phyloP scores from a whole-genome alignment of 2,113 vertebrate species.

The Pholis gunnellus region DNA sequence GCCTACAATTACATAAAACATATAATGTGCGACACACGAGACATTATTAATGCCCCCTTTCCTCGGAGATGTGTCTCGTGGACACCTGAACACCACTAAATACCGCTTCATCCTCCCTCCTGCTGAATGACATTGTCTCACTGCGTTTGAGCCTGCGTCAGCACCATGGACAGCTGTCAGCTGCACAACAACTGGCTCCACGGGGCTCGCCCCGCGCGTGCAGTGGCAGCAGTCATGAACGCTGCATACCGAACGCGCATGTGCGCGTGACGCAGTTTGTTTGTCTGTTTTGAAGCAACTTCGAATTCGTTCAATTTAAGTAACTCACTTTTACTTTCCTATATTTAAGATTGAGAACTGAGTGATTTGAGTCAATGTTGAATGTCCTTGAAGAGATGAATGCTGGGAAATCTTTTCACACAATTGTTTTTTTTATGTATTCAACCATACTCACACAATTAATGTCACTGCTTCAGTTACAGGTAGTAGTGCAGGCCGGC shows the following conservation, averaged over 20 bases:
- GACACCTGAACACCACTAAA: not conserved
- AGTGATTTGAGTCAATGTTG: not conserved
- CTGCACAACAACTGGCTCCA: not conserved
- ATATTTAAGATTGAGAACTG: not conserved
- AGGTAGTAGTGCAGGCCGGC: not conserved
- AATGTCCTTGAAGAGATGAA: not conserved
- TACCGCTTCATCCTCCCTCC: not conserved
- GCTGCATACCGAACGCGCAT: conserved; percentile 5
- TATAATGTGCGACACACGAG: not conserved
- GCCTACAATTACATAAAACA: not conserved
- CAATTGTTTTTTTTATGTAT: not conserved
- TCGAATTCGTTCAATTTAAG: not conserved
- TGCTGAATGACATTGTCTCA: no score
- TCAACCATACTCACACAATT: not conserved
- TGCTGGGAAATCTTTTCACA: not conserved
- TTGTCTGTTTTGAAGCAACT: not conserved
- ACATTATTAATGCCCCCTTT: no score
- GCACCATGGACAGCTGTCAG: conserved; percentile 67
- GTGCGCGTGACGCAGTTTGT: not conserved
- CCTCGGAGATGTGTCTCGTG: no score
- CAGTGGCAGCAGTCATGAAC: no score
- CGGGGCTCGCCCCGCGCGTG: not conserved
- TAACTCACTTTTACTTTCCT: not conserved
- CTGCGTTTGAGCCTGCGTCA: conserved; percentile 1
- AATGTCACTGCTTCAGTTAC: not conserved